These are phyloP conservation scores for Laspeyria flexula DNA, from an alignment of 2,888 invertebrate genomes.

Conservation along the genomic window DNA sequence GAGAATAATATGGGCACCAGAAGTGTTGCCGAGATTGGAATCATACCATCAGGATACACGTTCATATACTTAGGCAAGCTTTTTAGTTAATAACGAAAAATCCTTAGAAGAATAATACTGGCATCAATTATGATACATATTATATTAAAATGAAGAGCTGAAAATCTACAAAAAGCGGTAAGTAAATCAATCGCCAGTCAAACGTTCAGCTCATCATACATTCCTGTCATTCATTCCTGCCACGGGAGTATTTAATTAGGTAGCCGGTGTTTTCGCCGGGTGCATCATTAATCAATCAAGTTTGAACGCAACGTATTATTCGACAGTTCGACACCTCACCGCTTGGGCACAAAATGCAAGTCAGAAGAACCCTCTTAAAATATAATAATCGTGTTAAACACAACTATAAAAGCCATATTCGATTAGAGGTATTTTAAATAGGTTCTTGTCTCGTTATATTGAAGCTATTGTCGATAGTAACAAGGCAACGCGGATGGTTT, in stretches of 20 bases:
- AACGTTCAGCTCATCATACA: constrained; percentile 52
- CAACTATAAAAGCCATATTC: constrained; percentile 83
- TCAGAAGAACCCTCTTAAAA: constrained; percentile 82
- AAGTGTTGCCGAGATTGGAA: too few species aligned
- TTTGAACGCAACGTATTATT: constrained; percentile 70
- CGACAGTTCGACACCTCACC: constrained; percentile 80
- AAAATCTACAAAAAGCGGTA: constrained; percentile 13
- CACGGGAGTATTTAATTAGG: constrained; percentile 78
- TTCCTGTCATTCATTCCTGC: constrained; percentile 50
- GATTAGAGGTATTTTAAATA: constrained; percentile 81
- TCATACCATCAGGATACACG: too few species aligned
- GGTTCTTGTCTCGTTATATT: constrained; percentile 80
- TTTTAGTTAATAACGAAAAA: too few species aligned
- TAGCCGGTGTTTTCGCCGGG: constrained; percentile 76
- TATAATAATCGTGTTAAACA: constrained; percentile 86
- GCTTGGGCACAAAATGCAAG: constrained; percentile 75
- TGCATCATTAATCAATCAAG: constrained; percentile 83
- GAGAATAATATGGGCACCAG: too few species aligned
- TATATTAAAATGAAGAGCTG: neutral
- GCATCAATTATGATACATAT: too few species aligned
- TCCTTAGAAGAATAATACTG: too few species aligned
- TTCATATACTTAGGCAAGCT: too few species aligned
- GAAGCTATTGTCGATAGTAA: constrained; percentile 69
- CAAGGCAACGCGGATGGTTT: constrained; percentile 65
- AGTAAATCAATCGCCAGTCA: constrained; percentile 46